Conservation (phyloP, 2,113 vertebrate genomes). For the Ceyx melanurus region DNA sequence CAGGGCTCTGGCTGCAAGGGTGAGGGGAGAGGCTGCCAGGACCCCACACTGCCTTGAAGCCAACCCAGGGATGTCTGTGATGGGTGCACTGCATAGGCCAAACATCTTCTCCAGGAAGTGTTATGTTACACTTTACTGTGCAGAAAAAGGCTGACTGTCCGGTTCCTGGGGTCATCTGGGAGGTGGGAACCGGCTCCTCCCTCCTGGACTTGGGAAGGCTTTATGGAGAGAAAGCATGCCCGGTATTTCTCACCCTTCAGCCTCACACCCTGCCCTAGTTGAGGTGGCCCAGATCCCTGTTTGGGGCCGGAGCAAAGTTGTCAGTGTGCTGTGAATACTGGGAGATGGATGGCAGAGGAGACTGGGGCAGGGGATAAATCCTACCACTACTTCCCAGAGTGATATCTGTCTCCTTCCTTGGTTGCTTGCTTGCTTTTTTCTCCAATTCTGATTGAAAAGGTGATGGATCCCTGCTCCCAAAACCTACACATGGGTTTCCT, state of each 20-base stretch:
- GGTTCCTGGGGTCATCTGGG: conserved; percentile 28
- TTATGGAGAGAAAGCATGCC: conserved; percentile 12
- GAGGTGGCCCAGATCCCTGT: rapidly evolving
- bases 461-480: not conserved
- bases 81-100: not conserved
- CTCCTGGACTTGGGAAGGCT: not conserved
- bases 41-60: rapidly evolving
- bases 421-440: not conserved
- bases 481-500: not conserved
- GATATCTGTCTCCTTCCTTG: not conserved
- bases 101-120: not conserved
- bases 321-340: rapidly evolving
- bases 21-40: not conserved
- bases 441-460: not conserved
- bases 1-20: not conserved
- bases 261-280: not conserved
- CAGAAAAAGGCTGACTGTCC: conserved; percentile 61
- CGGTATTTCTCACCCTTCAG: conserved; percentile 26
- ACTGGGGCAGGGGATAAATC: not conserved
- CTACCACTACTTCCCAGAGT: not conserved
- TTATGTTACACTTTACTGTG: not conserved
- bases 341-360: not conserved
- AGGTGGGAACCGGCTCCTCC: conserved; percentile 47
- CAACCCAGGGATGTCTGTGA: not conserved
- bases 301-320: not conserved